Conservation (phyloP, 1,140 invertebrate genomes). For the Rhopalosiphum padi region DNA sequence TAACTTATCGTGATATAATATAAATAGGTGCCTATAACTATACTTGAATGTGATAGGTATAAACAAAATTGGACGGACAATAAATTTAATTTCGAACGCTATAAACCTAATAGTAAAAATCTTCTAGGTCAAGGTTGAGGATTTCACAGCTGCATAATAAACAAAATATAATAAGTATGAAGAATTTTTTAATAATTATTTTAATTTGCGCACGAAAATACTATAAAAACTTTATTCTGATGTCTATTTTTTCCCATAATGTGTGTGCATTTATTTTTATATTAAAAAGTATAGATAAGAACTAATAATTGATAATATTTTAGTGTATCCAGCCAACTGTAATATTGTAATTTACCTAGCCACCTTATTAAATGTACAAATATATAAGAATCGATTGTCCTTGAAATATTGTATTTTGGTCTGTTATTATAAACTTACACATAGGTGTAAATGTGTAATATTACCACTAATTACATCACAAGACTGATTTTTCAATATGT, state of each 20-base stretch:
- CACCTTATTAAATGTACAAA: neutral
- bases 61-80: neutral
- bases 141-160: neutral
- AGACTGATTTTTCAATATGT: neutral
- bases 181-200: neutral
- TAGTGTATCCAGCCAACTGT: neutral
- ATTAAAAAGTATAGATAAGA: neutral
- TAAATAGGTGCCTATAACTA: neutral
- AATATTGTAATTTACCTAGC: neutral
- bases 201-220: neutral
- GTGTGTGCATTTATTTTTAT: neutral
- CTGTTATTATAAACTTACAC: neutral
- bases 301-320: neutral
- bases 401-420: neutral
- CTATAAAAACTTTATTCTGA: neutral
- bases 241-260: neutral
- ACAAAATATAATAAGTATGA: neutral
- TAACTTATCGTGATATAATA: conserved; percentile 8
- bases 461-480: neutral
- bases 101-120: conserved; percentile 21
- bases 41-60: neutral
- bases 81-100: neutral
- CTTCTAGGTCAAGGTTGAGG: conserved; percentile 35
- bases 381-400: neutral
- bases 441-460: neutral